Conservation (phyloP, 2,113 vertebrate genomes). For the Xenus cinereus region DNA sequence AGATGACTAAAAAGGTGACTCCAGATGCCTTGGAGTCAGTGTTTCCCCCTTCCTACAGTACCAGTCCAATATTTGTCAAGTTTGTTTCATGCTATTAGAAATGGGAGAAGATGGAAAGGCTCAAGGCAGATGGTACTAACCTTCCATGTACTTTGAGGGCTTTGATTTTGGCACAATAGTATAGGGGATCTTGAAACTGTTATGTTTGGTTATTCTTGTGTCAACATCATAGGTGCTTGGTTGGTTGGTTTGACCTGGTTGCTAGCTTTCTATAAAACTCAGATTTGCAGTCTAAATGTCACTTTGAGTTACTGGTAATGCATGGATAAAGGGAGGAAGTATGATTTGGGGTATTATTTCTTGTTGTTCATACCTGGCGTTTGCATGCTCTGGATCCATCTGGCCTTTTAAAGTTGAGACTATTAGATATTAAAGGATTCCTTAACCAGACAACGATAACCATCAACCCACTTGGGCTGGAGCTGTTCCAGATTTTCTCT, state of each 20-base stretch:
- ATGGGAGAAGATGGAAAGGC: not conserved
- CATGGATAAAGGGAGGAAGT: not conserved
- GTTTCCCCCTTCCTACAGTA: not conserved
- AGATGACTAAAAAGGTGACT: not conserved
- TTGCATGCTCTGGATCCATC: not conserved
- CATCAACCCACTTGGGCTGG: not conserved
- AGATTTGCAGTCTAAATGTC: not conserved
- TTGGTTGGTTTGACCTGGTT: not conserved
- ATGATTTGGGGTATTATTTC: not conserved
- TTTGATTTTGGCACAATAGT: not conserved
- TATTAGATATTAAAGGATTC: not conserved
- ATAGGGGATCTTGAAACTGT: not conserved
- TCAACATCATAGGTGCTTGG: not conserved
- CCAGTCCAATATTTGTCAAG: not conserved
- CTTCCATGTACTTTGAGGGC: not conserved
- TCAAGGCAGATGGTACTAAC: not conserved
- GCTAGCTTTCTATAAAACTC: not conserved
- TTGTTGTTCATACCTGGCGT: not conserved
- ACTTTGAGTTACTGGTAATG: not conserved
- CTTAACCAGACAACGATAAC: not conserved
- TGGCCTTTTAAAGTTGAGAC: not conserved
- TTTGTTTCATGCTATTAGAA: not conserved
- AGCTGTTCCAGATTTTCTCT: not conserved
- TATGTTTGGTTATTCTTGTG: not conserved
- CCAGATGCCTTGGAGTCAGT: not conserved